Percentiles rank a stretch among this genome's conserved stretches.
Conservation (phyloP, 1,140 invertebrate species). For the Aphidius ervi region DNA sequence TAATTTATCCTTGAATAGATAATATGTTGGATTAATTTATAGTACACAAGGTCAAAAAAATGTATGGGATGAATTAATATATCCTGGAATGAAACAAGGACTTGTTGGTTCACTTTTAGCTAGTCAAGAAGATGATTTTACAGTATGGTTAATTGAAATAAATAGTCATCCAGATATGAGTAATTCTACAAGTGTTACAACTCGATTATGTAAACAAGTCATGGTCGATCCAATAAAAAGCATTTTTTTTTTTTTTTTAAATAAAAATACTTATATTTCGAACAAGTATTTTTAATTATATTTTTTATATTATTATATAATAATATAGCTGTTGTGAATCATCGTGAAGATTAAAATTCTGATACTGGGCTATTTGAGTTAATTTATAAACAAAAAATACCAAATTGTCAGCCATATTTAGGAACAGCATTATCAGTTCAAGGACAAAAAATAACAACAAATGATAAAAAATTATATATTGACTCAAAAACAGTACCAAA, state of each 20-base stretch:
- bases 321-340: constrained; percentile 79
- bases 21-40: constrained; percentile 17
- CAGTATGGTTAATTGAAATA: constrained; percentile 91
- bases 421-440: constrained; percentile 73
- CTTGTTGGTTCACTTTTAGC: constrained; percentile 82
- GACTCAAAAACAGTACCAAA: constrained; percentile 35
- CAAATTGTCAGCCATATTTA: constrained; percentile 77
- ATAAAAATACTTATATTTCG: constrained; percentile 12
- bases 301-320: constrained; percentile 29
- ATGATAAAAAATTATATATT: constrained; percentile 31
- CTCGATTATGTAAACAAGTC: constrained; percentile 78
- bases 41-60: constrained; percentile 63
- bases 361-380: constrained; percentile 85
- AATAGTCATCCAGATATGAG: constrained; percentile 91
- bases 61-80: constrained; percentile 77
- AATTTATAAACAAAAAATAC: constrained; percentile 68
- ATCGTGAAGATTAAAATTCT: constrained; percentile 68
- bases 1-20: constrained; percentile 12
- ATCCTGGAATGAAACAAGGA: constrained; percentile 85
- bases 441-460: constrained; percentile 54
- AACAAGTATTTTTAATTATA: constrained; percentile 3
- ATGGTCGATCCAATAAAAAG: constrained; percentile 92
- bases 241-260: constrained; percentile 43
- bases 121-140: constrained; percentile 84
- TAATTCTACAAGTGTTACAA: constrained; percentile 82